These are phyloP conservation scores for Coenonympha glycerion DNA, from an alignment of 2,888 invertebrate genomes.

Conservation along the genomic window DNA sequence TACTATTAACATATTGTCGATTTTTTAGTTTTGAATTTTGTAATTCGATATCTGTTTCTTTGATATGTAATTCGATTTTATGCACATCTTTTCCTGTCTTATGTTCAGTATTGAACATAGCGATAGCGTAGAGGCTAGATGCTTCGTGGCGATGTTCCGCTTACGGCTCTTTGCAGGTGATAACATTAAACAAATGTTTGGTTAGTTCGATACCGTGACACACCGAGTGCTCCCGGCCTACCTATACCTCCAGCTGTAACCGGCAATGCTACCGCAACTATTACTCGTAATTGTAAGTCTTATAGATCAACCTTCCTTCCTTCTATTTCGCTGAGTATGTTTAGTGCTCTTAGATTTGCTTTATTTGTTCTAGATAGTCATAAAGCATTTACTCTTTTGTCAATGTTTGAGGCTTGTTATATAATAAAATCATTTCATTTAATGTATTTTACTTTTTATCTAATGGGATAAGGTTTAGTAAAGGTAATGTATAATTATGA, in stretches of 20 bases:
- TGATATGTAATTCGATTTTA: slow-evolving; percentile 3
- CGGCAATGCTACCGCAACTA: slow-evolving; percentile 48
- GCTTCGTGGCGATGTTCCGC: slow-evolving; percentile 65
- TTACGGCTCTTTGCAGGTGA: slow-evolving; percentile 71
- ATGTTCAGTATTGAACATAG: slow-evolving; percentile 10
- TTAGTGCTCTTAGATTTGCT: slow-evolving; percentile 15
- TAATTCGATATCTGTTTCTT: background rate
- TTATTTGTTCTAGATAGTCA: background rate
- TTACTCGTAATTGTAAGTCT: slow-evolving; percentile 59
- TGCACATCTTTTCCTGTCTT: background rate
- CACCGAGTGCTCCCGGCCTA: slow-evolving; percentile 44
- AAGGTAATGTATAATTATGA: too few relatives aligned
- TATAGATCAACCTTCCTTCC: slow-evolving; percentile 24
- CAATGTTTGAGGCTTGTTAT: background rate
- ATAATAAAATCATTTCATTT: background rate
- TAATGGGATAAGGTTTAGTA: too few relatives aligned
- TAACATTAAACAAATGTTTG: slow-evolving; percentile 75
- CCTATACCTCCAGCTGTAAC: slow-evolving; percentile 37
- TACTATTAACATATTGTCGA: background rate
- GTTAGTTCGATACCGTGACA: slow-evolving; percentile 72
- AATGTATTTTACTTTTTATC: background rate
- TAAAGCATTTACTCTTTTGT: background rate
- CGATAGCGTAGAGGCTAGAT: slow-evolving; percentile 43
- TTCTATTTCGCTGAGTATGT: slow-evolving; percentile 17
- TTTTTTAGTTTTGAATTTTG: too few relatives aligned